Evolutionary conservation across 2,113 vertebrate genomes (phyloP).

Genomic region (Echinops telfairi): DNA sequence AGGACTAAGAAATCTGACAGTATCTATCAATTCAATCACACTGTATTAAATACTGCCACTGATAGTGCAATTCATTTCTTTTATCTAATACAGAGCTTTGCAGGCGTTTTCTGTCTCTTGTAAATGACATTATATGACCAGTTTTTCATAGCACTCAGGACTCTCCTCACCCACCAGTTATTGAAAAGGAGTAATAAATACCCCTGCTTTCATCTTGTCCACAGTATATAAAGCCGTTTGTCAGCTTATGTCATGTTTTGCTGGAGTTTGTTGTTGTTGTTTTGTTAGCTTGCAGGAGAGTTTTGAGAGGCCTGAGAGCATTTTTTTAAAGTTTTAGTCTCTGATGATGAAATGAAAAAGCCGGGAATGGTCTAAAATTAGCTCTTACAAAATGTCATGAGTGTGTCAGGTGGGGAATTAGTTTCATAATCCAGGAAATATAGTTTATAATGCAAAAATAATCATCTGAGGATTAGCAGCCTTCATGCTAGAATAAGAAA

Average conservation of each 20-base stretch:
- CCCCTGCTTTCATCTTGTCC: neutral
- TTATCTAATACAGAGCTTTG: neutral
- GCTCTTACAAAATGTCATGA: slow-evolving; percentile 64
- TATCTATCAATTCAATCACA: too few species aligned
- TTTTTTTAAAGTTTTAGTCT: slow-evolving; percentile 15
- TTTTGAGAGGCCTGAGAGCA: neutral
- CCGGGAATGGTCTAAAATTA: slow-evolving; percentile 51
- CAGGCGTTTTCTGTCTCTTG: neutral
- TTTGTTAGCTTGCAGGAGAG: neutral
- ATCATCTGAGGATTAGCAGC: slow-evolving; percentile 60
- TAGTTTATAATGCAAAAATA: slow-evolving; percentile 59
- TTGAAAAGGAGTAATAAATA: neutral
- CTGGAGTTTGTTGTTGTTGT: neutral
- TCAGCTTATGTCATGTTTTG: neutral
- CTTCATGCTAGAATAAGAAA: neutral
- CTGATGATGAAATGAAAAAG: slow-evolving; percentile 28
- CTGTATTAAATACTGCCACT: accelerated
- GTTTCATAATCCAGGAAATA: slow-evolving; percentile 61
- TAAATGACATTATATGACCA: neutral
- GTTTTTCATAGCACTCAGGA: neutral
- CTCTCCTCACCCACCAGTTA: neutral
- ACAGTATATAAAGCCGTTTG: neutral
- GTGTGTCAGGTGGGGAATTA: slow-evolving; percentile 52
- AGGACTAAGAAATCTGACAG: neutral
- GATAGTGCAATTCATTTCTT: neutral